Base-by-base conservation (phyloP, 1,140 invertebrate genomes). In the Euwallacea similis region DNA sequence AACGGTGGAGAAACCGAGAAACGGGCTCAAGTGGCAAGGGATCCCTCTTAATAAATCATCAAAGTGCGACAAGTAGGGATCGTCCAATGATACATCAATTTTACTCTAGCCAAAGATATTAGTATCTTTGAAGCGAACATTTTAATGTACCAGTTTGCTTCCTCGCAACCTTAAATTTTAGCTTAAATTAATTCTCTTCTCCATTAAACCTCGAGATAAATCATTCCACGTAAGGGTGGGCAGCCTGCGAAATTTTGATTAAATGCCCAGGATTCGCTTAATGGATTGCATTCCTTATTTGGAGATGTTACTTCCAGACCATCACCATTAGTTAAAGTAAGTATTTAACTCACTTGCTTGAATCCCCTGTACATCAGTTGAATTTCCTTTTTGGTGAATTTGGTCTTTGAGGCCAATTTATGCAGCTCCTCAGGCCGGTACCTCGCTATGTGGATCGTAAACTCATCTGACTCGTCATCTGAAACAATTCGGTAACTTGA, bases 311-410 rank as follows among this genome's bases (percentile, higher is more conserved):
- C 21, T 33, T 33, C 21, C 21, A 33, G 4, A 33, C 21, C 21
- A 33, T 33, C 21, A 33, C 21, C 21, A 33, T 33, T 33, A 33
- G 21, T 33, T 33, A 2, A 33, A 4, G 21, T 33, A 33, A 33
- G 21, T 4, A 33, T 13, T 50, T 7, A 50, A 10, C n/a, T 33
- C 75, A 90, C 89, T 86, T 96, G 94, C 80, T 97, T 97, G 81
- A 97, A 97, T 7, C 93, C 94, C 16, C 94, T 83, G 81, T 97
- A 97, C 82, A 97, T 96, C 53, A 95, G 88, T 78, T 97, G 94
- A 69, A 97, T 93, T 83, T 97, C 94, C 80, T 94, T 93, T 66
- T 88, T 85, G 0, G 89, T 89, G 83, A 96, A 97, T 78, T 95
- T 93, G 7, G 94, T 95, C 66, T 87, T 91, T 69, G 87, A 88